These are phyloP conservation scores for Siphlonurus alternatus DNA, from an alignment of 2,888 invertebrate genomes.

Conservation along the genomic window DNA sequence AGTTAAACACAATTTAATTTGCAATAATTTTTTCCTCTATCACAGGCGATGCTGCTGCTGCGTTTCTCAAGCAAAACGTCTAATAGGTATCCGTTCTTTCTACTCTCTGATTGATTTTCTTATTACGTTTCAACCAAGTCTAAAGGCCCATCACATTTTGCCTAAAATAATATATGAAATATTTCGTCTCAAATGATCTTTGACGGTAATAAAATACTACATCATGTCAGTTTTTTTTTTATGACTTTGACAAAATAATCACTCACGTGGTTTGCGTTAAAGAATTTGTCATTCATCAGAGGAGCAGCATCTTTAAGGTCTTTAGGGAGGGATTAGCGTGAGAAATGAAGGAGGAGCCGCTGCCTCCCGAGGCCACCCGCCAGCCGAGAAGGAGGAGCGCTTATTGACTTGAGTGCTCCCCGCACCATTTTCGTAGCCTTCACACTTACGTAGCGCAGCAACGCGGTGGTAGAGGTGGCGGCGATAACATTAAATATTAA, in stretches of 20 bases:
- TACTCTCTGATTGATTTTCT: no score
- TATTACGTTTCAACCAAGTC: no score
- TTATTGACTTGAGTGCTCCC: background rate
- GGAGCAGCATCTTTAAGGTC: background rate
- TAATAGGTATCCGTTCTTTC: no score
- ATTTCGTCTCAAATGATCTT: no score
- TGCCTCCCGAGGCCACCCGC: background rate
- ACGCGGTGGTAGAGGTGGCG: no score
- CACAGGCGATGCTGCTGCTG: no score
- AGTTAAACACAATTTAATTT: no score
- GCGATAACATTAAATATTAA: no score
- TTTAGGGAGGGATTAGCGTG: background rate
- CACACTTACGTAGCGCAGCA: background rate
- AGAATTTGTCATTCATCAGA: background rate
- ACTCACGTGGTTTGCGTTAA: background rate
- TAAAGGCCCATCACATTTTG: no score
- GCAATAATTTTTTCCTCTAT: no score
- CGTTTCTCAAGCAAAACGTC: no score
- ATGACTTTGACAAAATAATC: background rate
- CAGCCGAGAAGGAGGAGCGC: background rate
- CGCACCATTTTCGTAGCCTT: background rate
- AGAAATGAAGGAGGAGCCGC: background rate
- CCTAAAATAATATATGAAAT: no score
- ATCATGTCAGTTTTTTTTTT: background rate
- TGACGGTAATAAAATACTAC: background rate